These are phyloP conservation scores for Elephas maximus DNA, from an alignment of 2,113 vertebrate genomes.

Conservation along the genomic window DNA sequence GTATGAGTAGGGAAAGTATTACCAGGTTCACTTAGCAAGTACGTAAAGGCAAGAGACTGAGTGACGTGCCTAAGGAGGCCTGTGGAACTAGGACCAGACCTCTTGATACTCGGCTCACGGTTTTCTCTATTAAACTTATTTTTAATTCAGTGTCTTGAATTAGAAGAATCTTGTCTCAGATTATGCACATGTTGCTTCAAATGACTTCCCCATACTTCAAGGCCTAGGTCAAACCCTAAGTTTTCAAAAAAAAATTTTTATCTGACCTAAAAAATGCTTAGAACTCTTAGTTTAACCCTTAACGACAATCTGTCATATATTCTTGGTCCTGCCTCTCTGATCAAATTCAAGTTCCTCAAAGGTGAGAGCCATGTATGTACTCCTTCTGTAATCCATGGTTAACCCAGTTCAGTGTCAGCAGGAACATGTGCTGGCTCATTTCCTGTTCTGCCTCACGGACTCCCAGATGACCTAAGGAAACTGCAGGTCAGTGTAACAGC, in stretches of 20 bases:
- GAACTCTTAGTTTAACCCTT: conserved; percentile 35
- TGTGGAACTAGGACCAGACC: neutral
- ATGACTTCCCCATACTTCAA: neutral
- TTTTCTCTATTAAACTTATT: conserved; percentile 30
- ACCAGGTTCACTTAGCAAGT: neutral
- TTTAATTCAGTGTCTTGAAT: conserved; percentile 13
- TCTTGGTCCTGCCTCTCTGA: neutral
- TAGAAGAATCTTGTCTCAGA: neutral
- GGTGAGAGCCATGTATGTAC: neutral
- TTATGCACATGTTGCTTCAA: neutral
- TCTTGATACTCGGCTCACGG: neutral
- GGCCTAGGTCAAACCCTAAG: neutral
- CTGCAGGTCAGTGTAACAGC: neutral
- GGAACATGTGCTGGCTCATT: neutral
- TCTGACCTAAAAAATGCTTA: conserved; percentile 27
- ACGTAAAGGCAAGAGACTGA: neutral
- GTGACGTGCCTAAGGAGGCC: neutral
- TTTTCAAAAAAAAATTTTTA: conserved; percentile 21
- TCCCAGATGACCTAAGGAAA: conserved; percentile 30
- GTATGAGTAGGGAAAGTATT: neutral
- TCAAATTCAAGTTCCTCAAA: conserved; percentile 14
- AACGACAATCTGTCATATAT: conserved; percentile 18
- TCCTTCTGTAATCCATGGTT: neutral
- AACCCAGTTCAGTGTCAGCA: neutral
- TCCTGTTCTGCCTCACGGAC: conserved; percentile 23